A percentile compares a stretch with the other conserved stretches of the same genome.
These are phyloP conservation scores for Acrocephalus scirpaceus DNA, from an alignment of 2,797 vertebrate genomes.

Conservation along the genomic window DNA sequence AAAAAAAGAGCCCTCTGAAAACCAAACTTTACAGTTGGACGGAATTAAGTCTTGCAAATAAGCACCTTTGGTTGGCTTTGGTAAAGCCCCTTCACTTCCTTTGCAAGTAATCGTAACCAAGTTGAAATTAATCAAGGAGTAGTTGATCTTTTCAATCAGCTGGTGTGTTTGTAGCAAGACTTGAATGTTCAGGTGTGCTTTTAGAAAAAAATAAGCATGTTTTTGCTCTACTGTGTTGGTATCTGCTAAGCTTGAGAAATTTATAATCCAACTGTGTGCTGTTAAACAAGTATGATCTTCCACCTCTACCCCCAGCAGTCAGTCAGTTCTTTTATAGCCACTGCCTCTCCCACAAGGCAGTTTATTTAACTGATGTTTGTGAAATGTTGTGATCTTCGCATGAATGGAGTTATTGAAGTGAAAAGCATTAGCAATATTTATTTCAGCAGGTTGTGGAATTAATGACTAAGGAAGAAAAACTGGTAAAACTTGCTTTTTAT, in stretches of 20 bases:
- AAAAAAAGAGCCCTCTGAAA: background rate
- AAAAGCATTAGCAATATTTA: constrained; percentile 40
- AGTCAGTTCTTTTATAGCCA: background rate
- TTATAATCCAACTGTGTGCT: background rate
- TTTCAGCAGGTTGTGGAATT: background rate
- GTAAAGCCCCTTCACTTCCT: background rate
- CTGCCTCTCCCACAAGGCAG: background rate
- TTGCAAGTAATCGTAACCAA: background rate
- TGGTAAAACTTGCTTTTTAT: constrained; percentile 27
- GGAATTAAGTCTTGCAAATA: background rate
- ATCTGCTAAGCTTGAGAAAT: background rate
- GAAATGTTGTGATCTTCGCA: constrained; percentile 3
- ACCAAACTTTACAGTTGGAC: background rate
- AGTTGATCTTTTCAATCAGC: background rate
- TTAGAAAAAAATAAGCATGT: background rate
- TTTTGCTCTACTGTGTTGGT: background rate
- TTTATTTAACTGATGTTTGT: constrained; percentile 40
- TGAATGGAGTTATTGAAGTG: constrained; percentile 47
- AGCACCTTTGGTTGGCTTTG: background rate
- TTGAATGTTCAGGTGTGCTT: background rate
- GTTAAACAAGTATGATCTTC: constrained; percentile 19
- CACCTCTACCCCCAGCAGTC: background rate
- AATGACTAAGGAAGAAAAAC: constrained; percentile 21
- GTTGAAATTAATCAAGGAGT: background rate
- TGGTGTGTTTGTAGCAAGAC: background rate